These are phyloP conservation scores for Probaryconus sp. DNA, from an alignment of 1,140 invertebrate genomes.

Conservation along the genomic window DNA sequence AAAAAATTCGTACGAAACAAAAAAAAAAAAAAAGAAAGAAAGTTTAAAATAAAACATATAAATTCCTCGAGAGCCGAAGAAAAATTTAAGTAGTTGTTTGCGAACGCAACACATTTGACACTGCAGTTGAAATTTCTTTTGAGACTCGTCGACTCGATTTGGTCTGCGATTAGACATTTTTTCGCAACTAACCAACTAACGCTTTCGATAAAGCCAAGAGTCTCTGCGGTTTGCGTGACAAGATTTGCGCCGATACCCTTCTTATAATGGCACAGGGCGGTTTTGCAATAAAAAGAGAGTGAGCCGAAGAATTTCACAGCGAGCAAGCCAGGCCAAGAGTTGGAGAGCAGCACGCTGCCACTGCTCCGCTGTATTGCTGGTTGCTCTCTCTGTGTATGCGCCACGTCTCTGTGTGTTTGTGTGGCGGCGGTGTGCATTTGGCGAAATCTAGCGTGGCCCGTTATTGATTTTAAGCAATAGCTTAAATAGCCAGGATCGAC, in stretches of 20 bases:
- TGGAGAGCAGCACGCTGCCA: conserved; percentile 24
- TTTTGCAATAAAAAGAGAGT: conserved; percentile 53
- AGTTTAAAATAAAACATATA: too few species aligned
- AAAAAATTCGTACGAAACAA: too few species aligned
- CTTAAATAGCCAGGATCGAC: conserved; percentile 68
- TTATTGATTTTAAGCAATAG: conserved; percentile 73
- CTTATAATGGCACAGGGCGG: conserved; percentile 46
- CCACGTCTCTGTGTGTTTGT: too few species aligned
- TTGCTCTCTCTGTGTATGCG: too few species aligned
- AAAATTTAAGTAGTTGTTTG: too few species aligned
- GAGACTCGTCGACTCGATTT: conserved; percentile 4
- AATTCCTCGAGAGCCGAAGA: too few species aligned
- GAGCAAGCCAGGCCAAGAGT: conserved; percentile 17
- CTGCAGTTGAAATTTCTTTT: too few species aligned
- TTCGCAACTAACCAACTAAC: not conserved
- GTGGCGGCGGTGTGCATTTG: conserved; percentile 56
- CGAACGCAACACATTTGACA: too few species aligned
- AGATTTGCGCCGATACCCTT: conserved; percentile 51
- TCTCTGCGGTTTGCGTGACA: conserved; percentile 45
- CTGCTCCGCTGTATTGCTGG: conserved; percentile 26
- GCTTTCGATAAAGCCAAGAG: conserved; percentile 43
- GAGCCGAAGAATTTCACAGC: conserved; percentile 37
- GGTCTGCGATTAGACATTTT: conserved; percentile 17
- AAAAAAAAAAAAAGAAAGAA: too few species aligned
- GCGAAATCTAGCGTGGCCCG: conserved; percentile 61